Percentiles rank a stretch among this genome's conserved stretches.
Evolutionary conservation across 2,113 vertebrate species (phyloP).

Genomic region (Lepisosteus oculatus): DNA sequence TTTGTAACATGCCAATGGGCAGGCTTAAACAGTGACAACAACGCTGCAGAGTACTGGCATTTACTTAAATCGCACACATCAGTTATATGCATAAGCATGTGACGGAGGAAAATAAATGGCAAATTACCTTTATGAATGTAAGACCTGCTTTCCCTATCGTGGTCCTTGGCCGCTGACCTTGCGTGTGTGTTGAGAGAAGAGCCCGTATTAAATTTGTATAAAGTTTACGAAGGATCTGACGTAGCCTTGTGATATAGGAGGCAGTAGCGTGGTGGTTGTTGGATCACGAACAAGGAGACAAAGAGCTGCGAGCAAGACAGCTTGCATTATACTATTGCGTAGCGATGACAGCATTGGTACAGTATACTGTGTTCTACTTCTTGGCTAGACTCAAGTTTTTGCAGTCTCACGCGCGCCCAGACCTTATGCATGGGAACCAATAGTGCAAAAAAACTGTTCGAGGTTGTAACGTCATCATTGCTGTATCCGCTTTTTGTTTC

Average conservation of each 20-base stretch:
- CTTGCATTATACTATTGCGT: too few species aligned
- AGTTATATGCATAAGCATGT: background rate
- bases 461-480: too few species aligned
- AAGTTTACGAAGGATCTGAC: constrained; percentile 34
- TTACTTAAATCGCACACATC: background rate
- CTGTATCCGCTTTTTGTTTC: too few species aligned
- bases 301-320: background rate
- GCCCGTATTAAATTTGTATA: constrained; percentile 41
- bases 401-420: too few species aligned
- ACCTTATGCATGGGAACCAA: too few species aligned
- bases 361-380: too few species aligned
- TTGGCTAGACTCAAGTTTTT: too few species aligned
- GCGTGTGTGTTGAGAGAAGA: constrained; percentile 33
- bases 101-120: constrained; percentile 8
- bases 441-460: too few species aligned
- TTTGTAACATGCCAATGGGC: too few species aligned
- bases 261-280: constrained; percentile 41
- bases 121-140: constrained; percentile 44
- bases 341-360: too few species aligned
- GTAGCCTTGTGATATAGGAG: constrained; percentile 34
- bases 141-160: constrained; percentile 5
- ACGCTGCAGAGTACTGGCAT: too few species aligned
- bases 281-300: background rate
- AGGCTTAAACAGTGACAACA: too few species aligned
- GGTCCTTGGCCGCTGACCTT: constrained; percentile 51